Conservation (phyloP, 2,797 vertebrate species). For the Margarornis squamiger region DNA sequence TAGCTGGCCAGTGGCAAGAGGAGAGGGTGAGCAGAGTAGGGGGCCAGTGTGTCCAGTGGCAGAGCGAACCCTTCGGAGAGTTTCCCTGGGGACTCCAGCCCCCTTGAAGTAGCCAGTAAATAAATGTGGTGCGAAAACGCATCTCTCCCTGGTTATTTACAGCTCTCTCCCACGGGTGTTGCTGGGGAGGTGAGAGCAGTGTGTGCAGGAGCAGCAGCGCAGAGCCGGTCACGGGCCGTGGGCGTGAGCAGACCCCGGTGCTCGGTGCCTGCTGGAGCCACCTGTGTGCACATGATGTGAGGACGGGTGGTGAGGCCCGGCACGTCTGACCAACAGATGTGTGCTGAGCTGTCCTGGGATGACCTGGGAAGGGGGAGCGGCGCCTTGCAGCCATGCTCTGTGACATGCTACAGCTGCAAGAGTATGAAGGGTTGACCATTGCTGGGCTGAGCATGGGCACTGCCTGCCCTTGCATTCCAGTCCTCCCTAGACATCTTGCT, state of each 20-base stretch:
- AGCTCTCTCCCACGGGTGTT: rapidly evolving
- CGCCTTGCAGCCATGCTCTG: rapidly evolving
- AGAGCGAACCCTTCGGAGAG: background rate
- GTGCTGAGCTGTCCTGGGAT: background rate
- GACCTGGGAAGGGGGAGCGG: background rate
- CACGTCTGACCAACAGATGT: background rate
- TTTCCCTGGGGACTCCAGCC: background rate
- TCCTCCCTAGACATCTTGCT: background rate
- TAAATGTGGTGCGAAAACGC: background rate
- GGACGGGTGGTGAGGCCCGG: background rate
- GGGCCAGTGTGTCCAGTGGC: rapidly evolving
- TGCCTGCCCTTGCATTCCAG: background rate
- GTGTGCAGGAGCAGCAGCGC: background rate
- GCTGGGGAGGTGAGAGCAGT: background rate
- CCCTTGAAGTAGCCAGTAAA: background rate
- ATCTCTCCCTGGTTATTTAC: background rate
- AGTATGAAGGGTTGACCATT: background rate
- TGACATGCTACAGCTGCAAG: background rate
- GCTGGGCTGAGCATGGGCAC: background rate
- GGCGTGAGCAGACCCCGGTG: rapidly evolving
- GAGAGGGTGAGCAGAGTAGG: background rate
- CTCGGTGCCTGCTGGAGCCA: background rate
- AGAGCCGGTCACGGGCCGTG: rapidly evolving
- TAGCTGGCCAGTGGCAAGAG: background rate
- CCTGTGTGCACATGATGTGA: rapidly evolving